Base-by-base conservation (phyloP, 2,113 vertebrate species). In the Lycaon pictus region DNA sequence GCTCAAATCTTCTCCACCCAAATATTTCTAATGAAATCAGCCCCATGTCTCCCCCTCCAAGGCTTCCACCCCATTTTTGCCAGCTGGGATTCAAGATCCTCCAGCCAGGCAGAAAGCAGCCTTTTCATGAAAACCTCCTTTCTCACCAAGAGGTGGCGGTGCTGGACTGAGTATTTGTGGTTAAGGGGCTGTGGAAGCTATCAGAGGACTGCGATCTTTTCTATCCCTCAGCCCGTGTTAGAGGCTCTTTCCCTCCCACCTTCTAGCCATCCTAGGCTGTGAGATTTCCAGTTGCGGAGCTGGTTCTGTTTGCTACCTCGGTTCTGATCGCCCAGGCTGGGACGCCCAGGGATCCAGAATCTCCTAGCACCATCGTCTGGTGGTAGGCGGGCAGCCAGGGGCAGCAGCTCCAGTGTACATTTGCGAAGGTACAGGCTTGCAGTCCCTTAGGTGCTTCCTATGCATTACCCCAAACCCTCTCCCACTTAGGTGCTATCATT, bases 61-160 rank as follows among this genome's bases (percentile, higher is more conserved):
- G 20, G 16, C 71, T 88, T 19, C 12, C 3, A 20, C 8, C 13
- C 58, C 19, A 2, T 53, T 29, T 90, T 43, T 56, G 2, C 11
- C 43, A 10, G 0, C 32, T 56, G 37, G n/a, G 10, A 15, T 93
- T 74, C 16, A 63, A 77, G 25, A 29, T 62, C 6, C 23, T 32
- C 4, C 0, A 62, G 9, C 3, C 22, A 0, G 27, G 16, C 11
- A 25, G 16, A 29, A 69, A 81, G 11, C 11, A 48, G 15, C 82
- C 60, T 35, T 95, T 81, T 69, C 72, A 82, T 55, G 90, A 56
- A 96, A 63, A 53, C 15, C 10, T 93, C 32, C 27, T 0, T 19
- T 69, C 0, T 15, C 60, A 51, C 88, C 98, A 98, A 95, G 76
- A 98, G 95, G 95, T 95, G 97, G 88, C 93, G 97, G 96, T 25